A percentile compares a stretch with the other conserved stretches of the same genome.
Evolutionary conservation across 2,797 vertebrate species (phyloP).

Genomic region (Meriones psammophilus): DNA sequence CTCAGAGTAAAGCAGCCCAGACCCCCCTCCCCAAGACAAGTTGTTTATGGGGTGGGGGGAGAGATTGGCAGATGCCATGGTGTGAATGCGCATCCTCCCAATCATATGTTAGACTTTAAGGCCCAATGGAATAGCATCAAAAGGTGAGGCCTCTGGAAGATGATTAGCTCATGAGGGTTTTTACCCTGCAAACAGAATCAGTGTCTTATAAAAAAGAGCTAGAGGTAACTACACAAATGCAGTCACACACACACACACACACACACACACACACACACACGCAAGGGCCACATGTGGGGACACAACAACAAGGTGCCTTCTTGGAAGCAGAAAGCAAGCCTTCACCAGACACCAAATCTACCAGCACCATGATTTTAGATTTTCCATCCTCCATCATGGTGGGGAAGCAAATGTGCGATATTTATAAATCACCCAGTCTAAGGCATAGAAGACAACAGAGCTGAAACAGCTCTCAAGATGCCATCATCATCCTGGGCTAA

Average conservation of each 20-base stretch:
- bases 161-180: not conserved
- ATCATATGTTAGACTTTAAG: not conserved
- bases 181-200: not conserved
- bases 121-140: not conserved
- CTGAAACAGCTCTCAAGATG: constrained; percentile 1
- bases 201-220: constrained; percentile 4
- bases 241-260: not conserved
- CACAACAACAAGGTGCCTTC: not conserved
- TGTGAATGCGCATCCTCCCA: not conserved
- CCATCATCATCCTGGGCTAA: constrained; percentile 4
- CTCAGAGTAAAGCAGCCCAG: not conserved
- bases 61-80: not conserved
- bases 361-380: not conserved
- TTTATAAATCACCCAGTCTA: not conserved
- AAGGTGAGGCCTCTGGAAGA: not conserved
- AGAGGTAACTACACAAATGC: not conserved
- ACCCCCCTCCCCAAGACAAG: not conserved
- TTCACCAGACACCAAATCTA: not conserved
- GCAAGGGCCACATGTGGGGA: not conserved
- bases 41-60: not conserved
- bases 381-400: not conserved
- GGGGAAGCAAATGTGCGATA: not conserved
- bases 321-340: not conserved
- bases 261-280: not conserved
- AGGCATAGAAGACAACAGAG: not conserved